These are phyloP conservation scores for Epinephelus lanceolatus DNA, from an alignment of 2,113 vertebrate species.

Conservation along the genomic window DNA sequence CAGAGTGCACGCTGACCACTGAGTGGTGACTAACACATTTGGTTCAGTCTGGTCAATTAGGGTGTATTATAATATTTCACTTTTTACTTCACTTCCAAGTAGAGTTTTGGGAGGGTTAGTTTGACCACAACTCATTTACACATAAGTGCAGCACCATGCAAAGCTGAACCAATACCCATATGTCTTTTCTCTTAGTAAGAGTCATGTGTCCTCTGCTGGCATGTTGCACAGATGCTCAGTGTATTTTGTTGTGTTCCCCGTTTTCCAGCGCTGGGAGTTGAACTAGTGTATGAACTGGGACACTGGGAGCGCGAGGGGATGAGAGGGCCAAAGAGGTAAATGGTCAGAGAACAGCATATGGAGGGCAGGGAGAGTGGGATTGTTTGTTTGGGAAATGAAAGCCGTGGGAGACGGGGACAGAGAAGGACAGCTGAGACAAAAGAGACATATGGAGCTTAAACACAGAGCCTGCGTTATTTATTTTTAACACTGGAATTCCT, in stretches of 20 bases:
- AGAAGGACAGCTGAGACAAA: slow-evolving; percentile 73
- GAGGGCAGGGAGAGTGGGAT: slow-evolving; percentile 45
- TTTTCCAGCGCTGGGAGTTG: not conserved
- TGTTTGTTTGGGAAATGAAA: slow-evolving; percentile 52
- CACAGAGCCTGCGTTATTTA: slow-evolving; percentile 5
- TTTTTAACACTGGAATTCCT: not conserved
- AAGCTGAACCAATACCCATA: not conserved
- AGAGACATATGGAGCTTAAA: slow-evolving; percentile 55
- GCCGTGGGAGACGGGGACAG: slow-evolving; percentile 36
- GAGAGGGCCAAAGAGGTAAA: slow-evolving; percentile 23
- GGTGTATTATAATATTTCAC: not conserved
- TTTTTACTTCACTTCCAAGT: not conserved
- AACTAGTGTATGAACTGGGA: slow-evolving; percentile 17
- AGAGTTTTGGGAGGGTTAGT: not conserved
- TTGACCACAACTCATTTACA: not conserved
- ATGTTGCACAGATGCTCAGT: not conserved
- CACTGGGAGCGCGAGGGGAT: not conserved
- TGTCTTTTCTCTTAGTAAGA: not conserved
- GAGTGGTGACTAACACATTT: not conserved
- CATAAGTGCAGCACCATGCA: not conserved
- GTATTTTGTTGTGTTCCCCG: not conserved
- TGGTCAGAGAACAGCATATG: slow-evolving; percentile 58
- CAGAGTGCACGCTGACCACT: not conserved
- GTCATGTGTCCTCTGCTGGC: not conserved
- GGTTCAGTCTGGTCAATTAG: not conserved